phyloP scores from a whole-genome alignment of 2,888 invertebrate genomes.

The Cataglyphis rosenhaueri region DNA sequence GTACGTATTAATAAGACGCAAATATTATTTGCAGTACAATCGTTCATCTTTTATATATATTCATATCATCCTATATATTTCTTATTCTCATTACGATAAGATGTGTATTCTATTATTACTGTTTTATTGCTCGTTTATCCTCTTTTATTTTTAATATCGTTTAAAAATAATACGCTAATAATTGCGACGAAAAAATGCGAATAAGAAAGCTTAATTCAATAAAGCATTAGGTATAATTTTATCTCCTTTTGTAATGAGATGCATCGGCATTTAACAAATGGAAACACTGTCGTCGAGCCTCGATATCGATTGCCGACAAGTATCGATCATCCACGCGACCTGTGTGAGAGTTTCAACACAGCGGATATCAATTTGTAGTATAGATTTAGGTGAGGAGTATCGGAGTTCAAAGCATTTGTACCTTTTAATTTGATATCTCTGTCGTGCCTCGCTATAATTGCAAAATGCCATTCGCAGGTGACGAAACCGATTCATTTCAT shows the following conservation, averaged over 20 bases:
- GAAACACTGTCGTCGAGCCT: conserved; percentile 10
- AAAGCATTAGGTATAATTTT: conserved; percentile 23
- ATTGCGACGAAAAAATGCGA: not conserved
- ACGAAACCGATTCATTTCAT: conserved; percentile 20
- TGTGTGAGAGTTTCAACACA: conserved; percentile 1
- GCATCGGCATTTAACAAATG: conserved; percentile 41
- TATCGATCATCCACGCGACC: not conserved
- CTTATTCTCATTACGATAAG: not conserved
- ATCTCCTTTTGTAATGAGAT: conserved; percentile 34
- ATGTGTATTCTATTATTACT: not conserved
- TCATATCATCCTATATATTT: not conserved
- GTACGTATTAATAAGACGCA: not conserved
- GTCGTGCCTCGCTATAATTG: conserved; percentile 19
- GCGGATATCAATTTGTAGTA: conserved; percentile 52
- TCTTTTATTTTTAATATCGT: conserved; percentile 9
- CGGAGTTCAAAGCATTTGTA: conserved; percentile 60
- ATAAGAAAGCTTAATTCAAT: conserved; percentile 31
- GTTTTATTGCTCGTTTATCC: not conserved
- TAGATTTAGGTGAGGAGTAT: conserved; percentile 52
- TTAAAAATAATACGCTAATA: not conserved
- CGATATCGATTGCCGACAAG: conserved; percentile 16
- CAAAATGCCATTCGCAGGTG: conserved; percentile 8
- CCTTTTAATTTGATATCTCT: conserved; percentile 69
- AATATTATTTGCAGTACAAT: not conserved
- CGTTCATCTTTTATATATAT: not conserved